Evolutionary conservation across 2,113 vertebrate genomes (phyloP).

Genomic region (Callionymus lyra): DNA sequence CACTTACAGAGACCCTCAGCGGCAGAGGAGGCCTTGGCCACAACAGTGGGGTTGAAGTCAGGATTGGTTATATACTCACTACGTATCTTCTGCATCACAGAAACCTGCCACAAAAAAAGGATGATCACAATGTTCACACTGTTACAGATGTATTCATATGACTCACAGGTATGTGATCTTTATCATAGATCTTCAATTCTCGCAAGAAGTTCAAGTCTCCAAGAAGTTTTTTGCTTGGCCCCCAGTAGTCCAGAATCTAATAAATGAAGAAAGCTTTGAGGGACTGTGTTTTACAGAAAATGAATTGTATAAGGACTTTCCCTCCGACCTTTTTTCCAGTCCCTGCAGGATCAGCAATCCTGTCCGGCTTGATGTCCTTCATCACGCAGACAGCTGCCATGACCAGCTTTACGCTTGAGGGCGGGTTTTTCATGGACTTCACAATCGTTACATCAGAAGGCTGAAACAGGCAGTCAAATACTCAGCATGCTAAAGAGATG

Average conservation of each 20-base stretch:
- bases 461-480: constrained; percentile 56
- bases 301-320: not conserved
- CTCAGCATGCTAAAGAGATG: constrained; percentile 1
- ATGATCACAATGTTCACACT: not conserved
- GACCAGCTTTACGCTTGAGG: constrained; percentile 88
- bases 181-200: constrained; percentile 85
- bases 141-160: not conserved
- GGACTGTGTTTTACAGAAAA: not conserved
- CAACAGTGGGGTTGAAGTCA: constrained; percentile 84
- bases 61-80: constrained; percentile 87
- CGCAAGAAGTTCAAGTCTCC: constrained; percentile 91
- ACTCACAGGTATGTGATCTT: constrained; percentile 92
- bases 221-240: constrained; percentile 88
- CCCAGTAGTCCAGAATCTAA: constrained; percentile 89
- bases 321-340: constrained; percentile 80
- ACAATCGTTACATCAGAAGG: constrained; percentile 88
- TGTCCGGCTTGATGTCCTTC: constrained; percentile 89
- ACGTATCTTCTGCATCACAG: constrained; percentile 87
- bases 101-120: constrained; percentile 53
- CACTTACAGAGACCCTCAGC: constrained; percentile 94
- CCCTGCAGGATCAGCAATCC: constrained; percentile 73
- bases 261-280: constrained; percentile 1
- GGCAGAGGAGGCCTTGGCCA: constrained; percentile 91
- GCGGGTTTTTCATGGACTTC: constrained; percentile 97
- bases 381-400: constrained; percentile 95